Conservation (phyloP, 92 coral and sea anemone species). For the Desmophyllum pertusum region DNA sequence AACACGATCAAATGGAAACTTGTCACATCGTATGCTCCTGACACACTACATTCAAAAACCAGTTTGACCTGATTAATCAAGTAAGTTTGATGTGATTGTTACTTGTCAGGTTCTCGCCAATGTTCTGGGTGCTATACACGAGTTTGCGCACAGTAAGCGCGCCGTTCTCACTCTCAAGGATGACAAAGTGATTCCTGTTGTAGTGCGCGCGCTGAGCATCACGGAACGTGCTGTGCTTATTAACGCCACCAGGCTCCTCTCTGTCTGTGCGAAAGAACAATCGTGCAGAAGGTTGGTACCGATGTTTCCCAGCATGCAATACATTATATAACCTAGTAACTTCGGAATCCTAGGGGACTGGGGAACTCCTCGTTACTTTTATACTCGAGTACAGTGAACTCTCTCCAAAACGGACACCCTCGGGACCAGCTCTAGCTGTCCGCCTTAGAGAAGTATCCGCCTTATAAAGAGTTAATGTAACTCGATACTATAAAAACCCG, state of each 20-base stretch:
- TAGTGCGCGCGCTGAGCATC: constrained; percentile 64
- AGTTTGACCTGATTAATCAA: background rate
- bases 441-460: no score
- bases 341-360: no score
- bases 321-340: no score
- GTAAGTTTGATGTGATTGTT: background rate
- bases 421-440: no score
- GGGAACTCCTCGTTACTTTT: no score
- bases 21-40: no score
- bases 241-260: constrained; percentile 69
- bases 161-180: constrained; percentile 58
- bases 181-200: constrained; percentile 68
- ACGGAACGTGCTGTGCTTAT: constrained; percentile 75
- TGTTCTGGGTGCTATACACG: constrained; percentile 79
- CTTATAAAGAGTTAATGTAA: no score
- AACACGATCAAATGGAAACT: no score
- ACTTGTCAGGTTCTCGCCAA: constrained; percentile 72
- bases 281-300: constrained; percentile 72
- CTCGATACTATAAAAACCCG: no score
- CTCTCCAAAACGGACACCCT: no score
- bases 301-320: background rate
- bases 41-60: background rate
- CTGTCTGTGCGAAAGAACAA: constrained; percentile 79
- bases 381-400: no score
- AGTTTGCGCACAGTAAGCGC: constrained; percentile 69